These are phyloP conservation scores for Salminus brasiliensis DNA, from an alignment of 2,113 vertebrate species.

Conservation along the genomic window DNA sequence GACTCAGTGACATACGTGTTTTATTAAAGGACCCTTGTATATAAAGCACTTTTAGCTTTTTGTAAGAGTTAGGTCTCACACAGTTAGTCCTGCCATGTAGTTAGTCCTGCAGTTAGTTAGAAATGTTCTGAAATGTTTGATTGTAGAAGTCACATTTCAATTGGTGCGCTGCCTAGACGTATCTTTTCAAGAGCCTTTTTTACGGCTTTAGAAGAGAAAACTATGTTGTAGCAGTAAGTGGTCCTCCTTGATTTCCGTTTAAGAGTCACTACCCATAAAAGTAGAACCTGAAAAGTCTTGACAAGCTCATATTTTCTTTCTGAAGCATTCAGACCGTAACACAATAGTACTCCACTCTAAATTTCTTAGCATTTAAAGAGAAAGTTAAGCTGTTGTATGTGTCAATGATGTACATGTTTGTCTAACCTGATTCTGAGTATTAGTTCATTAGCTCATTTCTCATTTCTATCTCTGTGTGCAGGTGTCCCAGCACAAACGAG, in stretches of 20 bases:
- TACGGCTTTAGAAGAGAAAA: not conserved
- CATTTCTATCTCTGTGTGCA: slow-evolving; percentile 57
- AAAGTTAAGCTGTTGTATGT: not conserved
- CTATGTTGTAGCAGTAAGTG: not conserved
- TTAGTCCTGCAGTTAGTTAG: not conserved
- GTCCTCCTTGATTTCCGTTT: not conserved
- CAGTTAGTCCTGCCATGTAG: not conserved
- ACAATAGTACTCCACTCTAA: not conserved
- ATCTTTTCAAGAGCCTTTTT: not conserved
- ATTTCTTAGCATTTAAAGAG: not conserved
- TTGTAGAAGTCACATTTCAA: slow-evolving; percentile 3
- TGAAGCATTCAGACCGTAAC: not conserved
- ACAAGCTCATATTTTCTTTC: not conserved
- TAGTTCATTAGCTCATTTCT: not conserved
- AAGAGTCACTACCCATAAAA: not conserved
- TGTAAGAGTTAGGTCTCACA: not conserved
- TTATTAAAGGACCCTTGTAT: slow-evolving; percentile 7
- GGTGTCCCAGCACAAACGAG: slow-evolving; percentile 87
- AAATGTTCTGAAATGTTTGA: slow-evolving; percentile 18
- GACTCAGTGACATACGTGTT: not conserved
- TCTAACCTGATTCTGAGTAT: not conserved
- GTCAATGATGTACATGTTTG: not conserved
- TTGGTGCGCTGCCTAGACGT: not conserved
- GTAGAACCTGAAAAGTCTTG: not conserved
- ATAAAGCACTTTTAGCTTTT: slow-evolving; percentile 8